These are phyloP conservation scores for Lacerta agilis DNA, from an alignment of 2,797 vertebrate species.

Conservation along the genomic window DNA sequence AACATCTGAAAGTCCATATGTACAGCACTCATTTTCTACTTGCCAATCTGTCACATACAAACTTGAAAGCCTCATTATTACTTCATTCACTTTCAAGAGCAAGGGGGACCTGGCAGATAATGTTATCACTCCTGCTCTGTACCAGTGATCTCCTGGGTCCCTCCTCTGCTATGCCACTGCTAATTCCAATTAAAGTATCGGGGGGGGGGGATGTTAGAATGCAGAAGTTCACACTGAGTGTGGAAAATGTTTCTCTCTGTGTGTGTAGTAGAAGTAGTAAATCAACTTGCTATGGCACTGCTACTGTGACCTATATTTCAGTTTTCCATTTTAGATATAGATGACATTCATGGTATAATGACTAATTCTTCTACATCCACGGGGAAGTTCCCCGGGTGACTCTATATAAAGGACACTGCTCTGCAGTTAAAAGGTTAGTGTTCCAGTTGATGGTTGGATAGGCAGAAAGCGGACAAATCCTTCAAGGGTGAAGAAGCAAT, in stretches of 20 bases:
- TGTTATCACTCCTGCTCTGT: neutral
- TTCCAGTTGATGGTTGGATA: conserved; percentile 46
- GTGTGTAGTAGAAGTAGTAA: neutral
- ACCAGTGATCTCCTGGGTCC: neutral
- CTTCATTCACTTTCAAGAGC: neutral
- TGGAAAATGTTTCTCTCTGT: neutral
- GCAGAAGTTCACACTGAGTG: conserved; percentile 13
- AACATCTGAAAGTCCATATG: too few relatives aligned
- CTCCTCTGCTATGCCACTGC: neutral
- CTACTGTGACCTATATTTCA: conserved; percentile 16
- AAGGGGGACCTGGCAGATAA: neutral
- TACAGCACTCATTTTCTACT: too few relatives aligned
- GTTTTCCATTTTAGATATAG: conserved; percentile 36
- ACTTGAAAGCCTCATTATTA: neutral
- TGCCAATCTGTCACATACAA: too few relatives aligned
- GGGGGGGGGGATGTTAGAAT: neutral
- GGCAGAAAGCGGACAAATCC: conserved; percentile 23
- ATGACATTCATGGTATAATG: conserved; percentile 39
- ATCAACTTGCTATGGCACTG: neutral
- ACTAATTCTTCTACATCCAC: neutral
- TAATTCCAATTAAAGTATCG: neutral
- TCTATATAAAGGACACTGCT: neutral
- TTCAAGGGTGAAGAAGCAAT: conserved; percentile 36
- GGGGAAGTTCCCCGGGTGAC: neutral
- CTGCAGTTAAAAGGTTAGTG: conserved; percentile 17